Evolutionary conservation across 2,797 vertebrate genomes (phyloP), one percentile per base, ranked within the genome.

Genomic region (Pangasius larnaudii): DNA sequence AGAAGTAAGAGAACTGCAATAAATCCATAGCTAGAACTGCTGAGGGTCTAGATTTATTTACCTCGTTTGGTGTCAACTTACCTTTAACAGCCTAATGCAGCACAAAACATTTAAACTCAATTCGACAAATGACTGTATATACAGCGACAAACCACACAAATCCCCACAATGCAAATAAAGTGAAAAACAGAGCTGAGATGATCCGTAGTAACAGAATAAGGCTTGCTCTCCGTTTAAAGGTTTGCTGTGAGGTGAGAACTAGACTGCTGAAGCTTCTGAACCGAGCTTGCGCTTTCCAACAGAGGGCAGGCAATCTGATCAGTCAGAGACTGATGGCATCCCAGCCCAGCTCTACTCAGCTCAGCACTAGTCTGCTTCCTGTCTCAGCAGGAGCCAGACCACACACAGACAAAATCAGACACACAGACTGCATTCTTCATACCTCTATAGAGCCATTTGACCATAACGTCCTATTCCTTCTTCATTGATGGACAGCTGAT

Each of bases 261-360:
- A 83, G 61, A 49, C 59, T 22, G n/a, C 75, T 65, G 27, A 51
- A 63, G 18, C 42, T 65, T 56, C 33, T 39, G 9, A 67, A 79
- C 14, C 0, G 33, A 46, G 63, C 74, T 79, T 49, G 22, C 36
- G 75, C 74, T 71, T 79, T 85, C 91, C 91, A 89, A 91, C 84
- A 91, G 91, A 89, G 91, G 88, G 91, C 89, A 89, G 85, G 82
- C 56, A 58, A 87, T 87, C 81, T 85, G 87, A 91, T 85, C 87
- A 85, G 65, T 67, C 61, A 72, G 5, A 61, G 72, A 71, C 84
- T 87, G 85, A 87, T 90, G 85, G 81, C 87, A 89, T 88, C 36
- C 74, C 46, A 14, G 39, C 6, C 10, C n/a, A 46, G 36, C 59
- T 65, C 27, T 4, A 65, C 85, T 78, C 74, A 36, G 22, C 59